phyloP scores from a whole-genome alignment of 1,140 invertebrate species.

The Triops longicaudatus region DNA sequence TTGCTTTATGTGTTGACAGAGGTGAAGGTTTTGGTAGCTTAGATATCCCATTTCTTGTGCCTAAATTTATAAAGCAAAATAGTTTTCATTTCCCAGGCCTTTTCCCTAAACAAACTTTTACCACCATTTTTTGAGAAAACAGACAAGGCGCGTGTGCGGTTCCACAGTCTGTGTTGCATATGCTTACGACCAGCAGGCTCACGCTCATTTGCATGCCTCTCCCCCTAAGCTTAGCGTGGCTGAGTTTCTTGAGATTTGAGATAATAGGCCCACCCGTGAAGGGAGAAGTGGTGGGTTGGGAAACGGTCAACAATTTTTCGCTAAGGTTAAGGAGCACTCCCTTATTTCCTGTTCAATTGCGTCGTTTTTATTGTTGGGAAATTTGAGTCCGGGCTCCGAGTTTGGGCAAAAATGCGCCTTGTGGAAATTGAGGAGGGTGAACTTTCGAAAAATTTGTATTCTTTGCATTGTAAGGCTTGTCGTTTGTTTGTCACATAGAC shows the following conservation, averaged over 20 bases:
- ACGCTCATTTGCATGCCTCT: not conserved
- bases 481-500: not conserved
- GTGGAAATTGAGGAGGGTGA: not conserved
- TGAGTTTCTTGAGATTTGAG: not conserved
- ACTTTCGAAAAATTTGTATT: not conserved
- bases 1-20: not conserved
- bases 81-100: slow-evolving; percentile 4
- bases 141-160: not conserved
- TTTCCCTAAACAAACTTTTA: not conserved
- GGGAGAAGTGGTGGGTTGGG: not conserved
- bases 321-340: slow-evolving; percentile 1
- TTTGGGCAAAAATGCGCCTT: not conserved
- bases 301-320: not conserved
- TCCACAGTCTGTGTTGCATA: not conserved
- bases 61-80: not conserved
- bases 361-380: not conserved
- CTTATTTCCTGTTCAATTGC: not conserved
- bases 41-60: not conserved
- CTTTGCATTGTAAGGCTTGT: not conserved
- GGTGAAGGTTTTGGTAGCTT: not conserved
- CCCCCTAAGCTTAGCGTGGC: not conserved
- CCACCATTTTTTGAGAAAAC: not conserved
- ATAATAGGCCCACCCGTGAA: slow-evolving; percentile 10
- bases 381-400: not conserved
- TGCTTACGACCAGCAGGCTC: not conserved